Evolutionary conservation across 2,797 vertebrate genomes (phyloP).

Genomic region (Vireo griseus): DNA sequence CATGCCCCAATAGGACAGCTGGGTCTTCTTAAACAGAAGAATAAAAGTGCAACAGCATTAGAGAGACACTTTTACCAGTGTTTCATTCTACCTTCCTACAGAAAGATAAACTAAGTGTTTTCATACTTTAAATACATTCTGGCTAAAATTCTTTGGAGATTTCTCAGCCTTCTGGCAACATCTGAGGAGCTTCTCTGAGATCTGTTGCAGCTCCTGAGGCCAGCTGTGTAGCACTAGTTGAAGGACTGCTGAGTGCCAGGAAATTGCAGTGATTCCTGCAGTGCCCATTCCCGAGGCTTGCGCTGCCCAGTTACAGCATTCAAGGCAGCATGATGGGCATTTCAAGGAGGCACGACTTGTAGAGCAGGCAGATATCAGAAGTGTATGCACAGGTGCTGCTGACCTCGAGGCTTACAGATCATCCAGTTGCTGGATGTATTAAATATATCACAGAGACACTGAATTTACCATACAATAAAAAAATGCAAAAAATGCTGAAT

Average conservation of each 20-base stretch:
- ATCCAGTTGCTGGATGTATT: background rate
- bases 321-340: background rate
- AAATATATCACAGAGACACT: background rate
- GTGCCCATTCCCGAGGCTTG: rapidly evolving
- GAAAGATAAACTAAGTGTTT: background rate
- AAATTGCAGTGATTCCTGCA: background rate
- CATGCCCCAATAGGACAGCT: background rate
- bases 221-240: background rate
- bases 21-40: background rate
- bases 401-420: rapidly evolving
- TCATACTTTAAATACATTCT: background rate
- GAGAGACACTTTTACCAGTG: background rate
- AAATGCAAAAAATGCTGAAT: background rate
- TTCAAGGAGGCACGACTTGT: background rate
- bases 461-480: background rate
- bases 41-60: background rate
- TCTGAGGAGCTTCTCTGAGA: background rate
- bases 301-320: background rate
- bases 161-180: background rate
- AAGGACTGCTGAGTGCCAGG: background rate
- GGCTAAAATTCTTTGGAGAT: background rate
- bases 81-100: background rate
- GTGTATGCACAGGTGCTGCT: background rate
- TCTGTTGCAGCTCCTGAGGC: background rate
- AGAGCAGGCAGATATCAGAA: background rate